Evolutionary conservation across 2,888 invertebrate species (phyloP), one percentile per base, ranked within the genome.

Genomic region (Iphiclides podalirius): DNA sequence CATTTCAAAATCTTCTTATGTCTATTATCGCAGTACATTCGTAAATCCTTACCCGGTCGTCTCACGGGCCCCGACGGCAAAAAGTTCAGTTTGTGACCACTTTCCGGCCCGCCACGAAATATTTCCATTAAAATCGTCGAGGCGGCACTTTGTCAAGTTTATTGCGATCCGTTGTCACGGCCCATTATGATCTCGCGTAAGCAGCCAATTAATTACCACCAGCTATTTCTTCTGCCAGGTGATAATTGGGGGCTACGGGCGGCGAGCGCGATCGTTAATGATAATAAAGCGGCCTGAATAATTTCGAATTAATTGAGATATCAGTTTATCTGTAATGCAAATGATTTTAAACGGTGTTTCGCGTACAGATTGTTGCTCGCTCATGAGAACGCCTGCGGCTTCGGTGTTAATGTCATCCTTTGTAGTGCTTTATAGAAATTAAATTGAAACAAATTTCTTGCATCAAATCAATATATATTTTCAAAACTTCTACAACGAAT

Each of bases 251-350:
- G 43, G 38, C 43, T 34, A 31, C 49, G 38, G 4, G 37, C 36
- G 9, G n/a, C 13, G 14, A 17, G 34, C n/a, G 14, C 23, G 38
- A 44, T 38, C 38, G 9, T 38, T 16, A 26, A 49, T 16, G 38
- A 9, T 43, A 48, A 48, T 48, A 28, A 37, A 42, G 14, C 12
- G 7, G 38, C 17, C 43, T 43, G 38, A 49, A 38, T 48, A 31
- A 37, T 38, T 39, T 44, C 39, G 34, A 38, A 49, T 50, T 43
- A 38, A 49, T 43, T 44, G 28, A 38, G 34, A 26, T 39, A 43
- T 48, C 33, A 23, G 17, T 37, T 31, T 23, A 43, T 42, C 31
- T 46, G 37, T 38, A 38, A 37, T 38, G 45, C 14, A 35, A 35
- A 45, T 45, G 11, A 37, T 16, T 12, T 17, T 16, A 37, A 37